Evolutionary conservation across 1,140 invertebrate genomes (phyloP).

Genomic region (Microplitis mediator): DNA sequence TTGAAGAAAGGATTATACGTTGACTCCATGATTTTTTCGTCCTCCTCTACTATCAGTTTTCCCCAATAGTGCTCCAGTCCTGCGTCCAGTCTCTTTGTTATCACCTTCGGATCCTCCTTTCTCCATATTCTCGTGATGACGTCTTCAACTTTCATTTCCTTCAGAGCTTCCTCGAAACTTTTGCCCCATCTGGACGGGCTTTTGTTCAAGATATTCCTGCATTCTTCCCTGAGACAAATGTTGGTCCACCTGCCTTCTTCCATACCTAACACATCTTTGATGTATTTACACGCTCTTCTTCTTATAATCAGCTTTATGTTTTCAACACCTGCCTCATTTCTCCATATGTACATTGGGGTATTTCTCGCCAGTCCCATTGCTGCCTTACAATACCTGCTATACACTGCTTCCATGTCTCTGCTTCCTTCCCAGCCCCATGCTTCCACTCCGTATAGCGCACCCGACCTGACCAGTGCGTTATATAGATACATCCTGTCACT

Average conservation of each 20-base stretch:
- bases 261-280: conserved; percentile 3
- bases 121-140: too few relatives aligned
- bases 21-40: too few relatives aligned
- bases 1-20: too few relatives aligned
- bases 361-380: not conserved
- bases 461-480: conserved; percentile 11
- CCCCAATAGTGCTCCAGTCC: too few relatives aligned
- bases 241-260: conserved; percentile 7
- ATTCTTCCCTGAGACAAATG: not conserved
- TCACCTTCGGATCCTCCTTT: too few relatives aligned
- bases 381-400: not conserved
- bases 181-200: conserved; percentile 3
- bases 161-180: not conserved
- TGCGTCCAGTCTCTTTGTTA: too few relatives aligned
- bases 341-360: not conserved
- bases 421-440: conserved; percentile 21
- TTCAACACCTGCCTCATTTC: not conserved
- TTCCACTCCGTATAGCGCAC: conserved; percentile 15
- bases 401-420: not conserved
- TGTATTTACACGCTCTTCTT: not conserved
- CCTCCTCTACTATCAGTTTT: too few relatives aligned
- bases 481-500: conserved; percentile 12
- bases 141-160: not conserved
- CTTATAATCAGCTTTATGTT: not conserved
- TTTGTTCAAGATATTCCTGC: not conserved